These are phyloP conservation scores for Lucilia sericata DNA, from an alignment of 1,140 invertebrate genomes.

Conservation along the genomic window DNA sequence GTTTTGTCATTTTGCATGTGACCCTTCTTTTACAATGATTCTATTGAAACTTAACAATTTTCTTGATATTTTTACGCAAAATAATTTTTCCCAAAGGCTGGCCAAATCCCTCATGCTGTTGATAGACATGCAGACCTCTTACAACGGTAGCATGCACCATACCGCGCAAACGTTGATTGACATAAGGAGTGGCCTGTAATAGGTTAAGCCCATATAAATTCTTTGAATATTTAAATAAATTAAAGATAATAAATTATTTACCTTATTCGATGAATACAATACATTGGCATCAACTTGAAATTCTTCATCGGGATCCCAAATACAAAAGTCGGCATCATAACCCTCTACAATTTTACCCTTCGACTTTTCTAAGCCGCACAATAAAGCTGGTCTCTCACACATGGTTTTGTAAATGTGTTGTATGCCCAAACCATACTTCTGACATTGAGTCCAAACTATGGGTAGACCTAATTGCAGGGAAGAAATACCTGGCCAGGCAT, in stretches of 20 bases:
- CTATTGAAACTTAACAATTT: conserved; percentile 61
- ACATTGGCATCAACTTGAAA: conserved; percentile 70
- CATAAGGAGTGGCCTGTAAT: conserved; percentile 72
- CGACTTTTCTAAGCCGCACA: conserved; percentile 72
- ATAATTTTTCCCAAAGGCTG: conserved; percentile 64
- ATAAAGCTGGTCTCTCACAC: conserved; percentile 72
- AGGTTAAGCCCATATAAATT: conserved; percentile 45
- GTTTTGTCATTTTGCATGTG: background rate
- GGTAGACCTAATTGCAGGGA: conserved; percentile 80
- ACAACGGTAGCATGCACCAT: conserved; percentile 73
- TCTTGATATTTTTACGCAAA: conserved; percentile 60
- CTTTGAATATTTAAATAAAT: background rate
- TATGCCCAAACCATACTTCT: conserved; percentile 69
- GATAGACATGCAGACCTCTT: conserved; percentile 71
- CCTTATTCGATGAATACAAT: conserved; percentile 74
- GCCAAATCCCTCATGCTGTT: conserved; percentile 62
- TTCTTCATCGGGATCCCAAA: conserved; percentile 76
- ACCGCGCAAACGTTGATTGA: conserved; percentile 70
- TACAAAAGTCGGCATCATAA: conserved; percentile 79
- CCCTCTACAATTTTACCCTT: conserved; percentile 75
- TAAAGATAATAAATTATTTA: conserved; percentile 50
- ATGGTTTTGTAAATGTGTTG: conserved; percentile 73
- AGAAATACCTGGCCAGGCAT: conserved; percentile 81
- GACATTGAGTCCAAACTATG: conserved; percentile 75
- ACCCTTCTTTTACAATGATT: background rate